Conservation (phyloP, 2,797 vertebrate genomes). For the Pseudochaenichthys georgianus region DNA sequence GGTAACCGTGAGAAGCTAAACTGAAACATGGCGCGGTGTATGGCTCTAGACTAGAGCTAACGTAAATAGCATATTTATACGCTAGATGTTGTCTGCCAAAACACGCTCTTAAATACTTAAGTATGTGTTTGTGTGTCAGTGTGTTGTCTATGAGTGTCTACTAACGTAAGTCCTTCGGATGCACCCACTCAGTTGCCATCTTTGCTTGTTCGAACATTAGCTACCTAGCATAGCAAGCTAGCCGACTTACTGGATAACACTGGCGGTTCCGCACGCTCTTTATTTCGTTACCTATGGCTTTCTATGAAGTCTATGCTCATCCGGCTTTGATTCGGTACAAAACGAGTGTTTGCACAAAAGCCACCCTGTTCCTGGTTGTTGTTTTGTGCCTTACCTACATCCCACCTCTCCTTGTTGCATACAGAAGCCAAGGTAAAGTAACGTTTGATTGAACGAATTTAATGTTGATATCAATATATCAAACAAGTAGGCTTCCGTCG, state of each 20-base stretch:
- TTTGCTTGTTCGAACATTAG: conserved; percentile 20
- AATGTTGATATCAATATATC: no score
- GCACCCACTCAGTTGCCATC: conserved; percentile 22
- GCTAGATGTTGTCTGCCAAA: not conserved
- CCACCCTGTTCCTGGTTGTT: conserved; percentile 86
- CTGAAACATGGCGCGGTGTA: conserved; percentile 48
- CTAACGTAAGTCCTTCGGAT: not conserved
- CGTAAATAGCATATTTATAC: not conserved
- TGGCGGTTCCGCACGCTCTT: not conserved
- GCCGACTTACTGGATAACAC: not conserved
- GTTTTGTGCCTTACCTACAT: conserved; percentile 90
- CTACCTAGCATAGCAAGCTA: conserved; percentile 20
- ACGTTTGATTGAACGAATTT: no score
- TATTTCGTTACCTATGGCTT: conserved; percentile 81
- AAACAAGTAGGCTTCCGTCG: not conserved
- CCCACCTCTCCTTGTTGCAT: conserved; percentile 92
- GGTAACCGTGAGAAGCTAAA: conserved; percentile 80
- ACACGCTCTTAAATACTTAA: not conserved
- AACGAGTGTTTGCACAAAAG: conserved; percentile 90
- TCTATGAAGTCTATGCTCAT: conserved; percentile 91
- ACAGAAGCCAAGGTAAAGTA: conserved; percentile 93
- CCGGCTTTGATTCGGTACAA: conserved; percentile 88
- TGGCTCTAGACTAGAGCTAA: conserved; percentile 6
- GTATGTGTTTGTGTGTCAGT: not conserved
- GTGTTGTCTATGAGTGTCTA: not conserved